Evolutionary conservation across 2,888 invertebrate species (phyloP), one percentile per base, ranked within the genome.

Genomic region (Microchrysa polita): DNA sequence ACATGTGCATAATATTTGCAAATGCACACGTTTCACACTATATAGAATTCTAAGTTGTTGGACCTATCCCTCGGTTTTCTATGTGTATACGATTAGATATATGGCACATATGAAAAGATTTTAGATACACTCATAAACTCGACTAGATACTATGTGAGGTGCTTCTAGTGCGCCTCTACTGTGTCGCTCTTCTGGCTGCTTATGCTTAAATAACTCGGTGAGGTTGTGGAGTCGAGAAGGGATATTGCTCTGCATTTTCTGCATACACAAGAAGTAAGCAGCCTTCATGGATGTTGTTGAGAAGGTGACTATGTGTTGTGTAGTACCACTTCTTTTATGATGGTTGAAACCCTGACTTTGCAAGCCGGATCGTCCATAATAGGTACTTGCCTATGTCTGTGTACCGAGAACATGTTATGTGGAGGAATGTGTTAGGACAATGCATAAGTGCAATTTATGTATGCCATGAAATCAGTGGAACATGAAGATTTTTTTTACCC

Each of bases 391-490:
- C n/a, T n/a, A n/a, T n/a, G n/a, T n/a, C n/a, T n/a, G n/a, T n/a
- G n/a, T n/a, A n/a, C 14, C 34, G 10, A 12, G 4, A n/a, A 14
- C 12, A 9, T 23, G 42, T 42, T n/a, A 61, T 16, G 61, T n/a
- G 7, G 61, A 7, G 7, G 27, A 34, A 34, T 55, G 20, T 63
- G 61, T 40, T 63, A 40, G 55, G 27, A 34, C 69, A 18, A 69
- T 69, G 57, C 57, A 65, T 63, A 27, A 44, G 60, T 72, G 73
- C 72, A 60, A 5, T 34, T 57, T 73, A 67, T 74, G n/a, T n/a
- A 67, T 74, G 74, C 74, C 74, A 73, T 55, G 63, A 69, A 75
- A 73, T 63, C 75, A 73, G 72, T 75, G 63, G 75, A 75, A 73
- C 75, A 73, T 12, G 55, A 55, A 69, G 65, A 48, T 48, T 34